Evolutionary conservation across 2,888 invertebrate species (phyloP).

Genomic region (Actias luna): DNA sequence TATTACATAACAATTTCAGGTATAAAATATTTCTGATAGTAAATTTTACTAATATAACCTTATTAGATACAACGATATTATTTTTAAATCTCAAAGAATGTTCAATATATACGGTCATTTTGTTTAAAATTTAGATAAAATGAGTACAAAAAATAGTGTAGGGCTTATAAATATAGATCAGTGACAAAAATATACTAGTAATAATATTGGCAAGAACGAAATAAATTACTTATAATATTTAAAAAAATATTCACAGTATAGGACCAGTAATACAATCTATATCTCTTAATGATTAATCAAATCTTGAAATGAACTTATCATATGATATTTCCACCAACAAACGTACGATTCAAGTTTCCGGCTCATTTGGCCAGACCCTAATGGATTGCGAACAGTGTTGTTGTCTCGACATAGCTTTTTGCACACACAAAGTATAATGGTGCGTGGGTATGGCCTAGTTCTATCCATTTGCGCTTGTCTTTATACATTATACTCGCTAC

Average conservation of each 20-base stretch:
- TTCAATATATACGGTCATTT: too few relatives aligned
- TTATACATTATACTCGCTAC: slow-evolving; percentile 8
- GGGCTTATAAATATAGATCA: background rate
- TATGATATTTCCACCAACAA: slow-evolving; percentile 47
- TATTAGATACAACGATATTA: too few relatives aligned
- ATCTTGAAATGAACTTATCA: slow-evolving; percentile 29
- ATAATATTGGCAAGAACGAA: background rate
- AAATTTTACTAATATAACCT: too few relatives aligned
- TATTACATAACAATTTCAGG: background rate
- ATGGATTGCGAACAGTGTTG: slow-evolving; percentile 73
- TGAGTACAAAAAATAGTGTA: too few relatives aligned
- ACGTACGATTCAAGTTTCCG: slow-evolving; percentile 63
- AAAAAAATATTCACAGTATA: background rate
- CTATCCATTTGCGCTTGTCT: slow-evolving; percentile 31
- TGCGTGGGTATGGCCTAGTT: slow-evolving; percentile 41
- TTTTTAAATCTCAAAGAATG: too few relatives aligned
- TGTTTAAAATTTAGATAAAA: too few relatives aligned
- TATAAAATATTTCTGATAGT: too few relatives aligned
- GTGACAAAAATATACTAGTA: background rate
- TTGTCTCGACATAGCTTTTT: slow-evolving; percentile 68
- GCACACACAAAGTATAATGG: slow-evolving; percentile 50
- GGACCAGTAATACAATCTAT: background rate
- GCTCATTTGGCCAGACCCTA: slow-evolving; percentile 71
- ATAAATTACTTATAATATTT: background rate
- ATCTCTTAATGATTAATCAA: background rate